phyloP scores from a whole-genome alignment of 2,797 vertebrate species.

The Eulemur rubriventer region DNA sequence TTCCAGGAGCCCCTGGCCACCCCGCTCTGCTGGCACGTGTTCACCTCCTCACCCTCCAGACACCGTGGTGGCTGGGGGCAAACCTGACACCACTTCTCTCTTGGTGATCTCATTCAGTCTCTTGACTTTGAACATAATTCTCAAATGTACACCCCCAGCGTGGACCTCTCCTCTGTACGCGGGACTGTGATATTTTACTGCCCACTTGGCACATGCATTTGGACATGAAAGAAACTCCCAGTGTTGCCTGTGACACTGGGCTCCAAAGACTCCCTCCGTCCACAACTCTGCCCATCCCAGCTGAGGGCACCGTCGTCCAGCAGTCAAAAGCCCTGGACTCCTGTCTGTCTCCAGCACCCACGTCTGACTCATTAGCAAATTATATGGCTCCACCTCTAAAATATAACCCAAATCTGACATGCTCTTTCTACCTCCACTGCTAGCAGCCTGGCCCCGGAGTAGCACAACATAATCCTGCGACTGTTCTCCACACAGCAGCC shows the following conservation, averaged over 20 bases:
- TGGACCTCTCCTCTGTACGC: background rate
- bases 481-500: background rate
- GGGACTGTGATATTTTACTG: background rate
- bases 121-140: background rate
- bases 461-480: background rate
- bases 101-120: background rate
- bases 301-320: rapidly evolving
- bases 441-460: background rate
- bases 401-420: background rate
- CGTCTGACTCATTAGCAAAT: background rate
- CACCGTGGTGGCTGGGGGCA: background rate
- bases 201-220: background rate
- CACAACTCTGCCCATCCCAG: background rate
- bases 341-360: background rate
- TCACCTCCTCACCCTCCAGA: background rate
- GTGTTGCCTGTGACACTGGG: rapidly evolving
- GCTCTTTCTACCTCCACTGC: background rate
- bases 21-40: rapidly evolving
- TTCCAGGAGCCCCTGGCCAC: background rate
- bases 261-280: background rate
- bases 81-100: background rate
- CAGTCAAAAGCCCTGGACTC: background rate
- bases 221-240: background rate
- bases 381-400: background rate
- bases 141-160: background rate